Evolutionary conservation across 2,888 invertebrate genomes (phyloP).

Genomic region (Neoascia interrupta): DNA sequence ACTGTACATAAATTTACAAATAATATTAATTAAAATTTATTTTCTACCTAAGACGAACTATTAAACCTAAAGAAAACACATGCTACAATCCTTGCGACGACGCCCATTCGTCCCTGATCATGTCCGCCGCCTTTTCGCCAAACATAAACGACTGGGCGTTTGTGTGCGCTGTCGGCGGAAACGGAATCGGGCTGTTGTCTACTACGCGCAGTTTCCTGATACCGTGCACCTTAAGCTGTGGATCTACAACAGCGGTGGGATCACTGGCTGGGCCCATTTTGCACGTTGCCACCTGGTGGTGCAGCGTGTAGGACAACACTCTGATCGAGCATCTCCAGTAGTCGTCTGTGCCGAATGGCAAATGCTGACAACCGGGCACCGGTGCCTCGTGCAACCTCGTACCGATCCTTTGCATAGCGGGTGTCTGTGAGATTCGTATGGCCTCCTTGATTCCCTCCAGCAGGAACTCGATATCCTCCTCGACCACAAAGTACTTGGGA

Average conservation of each 20-base stretch:
- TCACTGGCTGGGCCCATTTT: slow-evolving; percentile 86
- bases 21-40: too few relatives aligned
- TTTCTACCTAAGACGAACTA: too few relatives aligned
- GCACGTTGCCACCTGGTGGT: slow-evolving; percentile 85
- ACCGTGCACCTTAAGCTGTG: slow-evolving; percentile 83
- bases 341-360: slow-evolving; percentile 82
- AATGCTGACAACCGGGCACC: slow-evolving; percentile 81
- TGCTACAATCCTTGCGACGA: too few relatives aligned
- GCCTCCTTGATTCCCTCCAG: slow-evolving; percentile 83
- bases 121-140: slow-evolving; percentile 86
- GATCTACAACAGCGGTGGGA: slow-evolving; percentile 84
- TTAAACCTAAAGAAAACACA: too few relatives aligned
- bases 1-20: too few relatives aligned
- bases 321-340: slow-evolving; percentile 87
- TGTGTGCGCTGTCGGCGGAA: slow-evolving; percentile 84
- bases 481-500: slow-evolving; percentile 82
- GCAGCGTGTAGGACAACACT: slow-evolving; percentile 82
- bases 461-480: slow-evolving; percentile 80
- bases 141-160: slow-evolving; percentile 86
- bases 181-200: slow-evolving; percentile 86
- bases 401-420: slow-evolving; percentile 82
- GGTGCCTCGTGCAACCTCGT: slow-evolving; percentile 81
- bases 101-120: slow-evolving; percentile 82
- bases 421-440: slow-evolving; percentile 82
- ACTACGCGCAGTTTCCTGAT: slow-evolving; percentile 83